Conservation (phyloP, 2,113 vertebrate species). For the Porphyrio hochstetteri region DNA sequence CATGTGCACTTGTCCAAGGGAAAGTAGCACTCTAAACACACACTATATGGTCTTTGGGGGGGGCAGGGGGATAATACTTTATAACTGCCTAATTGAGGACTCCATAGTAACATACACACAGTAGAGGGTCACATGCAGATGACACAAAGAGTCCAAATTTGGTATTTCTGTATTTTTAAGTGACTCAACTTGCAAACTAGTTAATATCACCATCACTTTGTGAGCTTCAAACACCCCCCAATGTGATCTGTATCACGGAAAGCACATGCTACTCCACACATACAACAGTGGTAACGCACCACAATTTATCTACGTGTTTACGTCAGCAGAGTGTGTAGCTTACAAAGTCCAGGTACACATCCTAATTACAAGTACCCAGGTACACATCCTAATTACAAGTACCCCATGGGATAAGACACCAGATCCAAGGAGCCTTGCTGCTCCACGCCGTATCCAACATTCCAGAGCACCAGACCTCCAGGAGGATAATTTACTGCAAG, state of each 20-base stretch:
- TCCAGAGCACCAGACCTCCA: background rate
- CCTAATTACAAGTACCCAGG: background rate
- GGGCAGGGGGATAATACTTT: background rate
- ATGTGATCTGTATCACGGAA: background rate
- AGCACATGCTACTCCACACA: rapidly evolving
- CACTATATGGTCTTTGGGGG: background rate
- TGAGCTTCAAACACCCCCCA: background rate
- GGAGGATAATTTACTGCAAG: background rate
- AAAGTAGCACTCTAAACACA: background rate
- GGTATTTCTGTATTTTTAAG: background rate
- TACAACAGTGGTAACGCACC: rapidly evolving
- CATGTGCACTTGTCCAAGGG: too few species aligned
- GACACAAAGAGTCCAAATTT: background rate
- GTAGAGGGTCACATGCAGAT: background rate
- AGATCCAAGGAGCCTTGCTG: background rate
- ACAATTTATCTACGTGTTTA: background rate
- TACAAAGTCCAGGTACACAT: background rate
- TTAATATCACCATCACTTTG: background rate
- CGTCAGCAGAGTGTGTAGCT: background rate
- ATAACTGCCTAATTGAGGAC: background rate
- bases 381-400: background rate
- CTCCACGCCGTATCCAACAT: rapidly evolving
- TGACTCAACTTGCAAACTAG: background rate
- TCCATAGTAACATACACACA: background rate
- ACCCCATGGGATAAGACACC: rapidly evolving